phyloP scores from a whole-genome alignment of 1,140 invertebrate species.

The Eufriesea mexicana region DNA sequence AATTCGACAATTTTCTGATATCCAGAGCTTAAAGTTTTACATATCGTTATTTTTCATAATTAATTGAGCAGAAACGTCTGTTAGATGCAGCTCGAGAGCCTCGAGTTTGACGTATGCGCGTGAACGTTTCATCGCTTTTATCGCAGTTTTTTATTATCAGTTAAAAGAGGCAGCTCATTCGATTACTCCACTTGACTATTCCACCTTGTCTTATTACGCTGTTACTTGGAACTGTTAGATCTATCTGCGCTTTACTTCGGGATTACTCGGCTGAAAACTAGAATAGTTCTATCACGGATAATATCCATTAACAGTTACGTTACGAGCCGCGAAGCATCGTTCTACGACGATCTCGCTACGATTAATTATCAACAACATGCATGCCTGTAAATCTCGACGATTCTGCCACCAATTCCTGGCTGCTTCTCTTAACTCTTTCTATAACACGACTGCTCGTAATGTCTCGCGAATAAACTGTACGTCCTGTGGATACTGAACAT shows the following conservation, averaged over 20 bases:
- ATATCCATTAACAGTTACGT: slow-evolving; percentile 53
- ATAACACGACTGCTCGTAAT: slow-evolving; percentile 28
- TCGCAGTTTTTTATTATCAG: slow-evolving; percentile 22
- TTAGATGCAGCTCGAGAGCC: background rate
- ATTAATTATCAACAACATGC: slow-evolving; percentile 52
- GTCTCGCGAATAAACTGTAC: slow-evolving; percentile 15
- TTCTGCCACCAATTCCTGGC: slow-evolving; percentile 32
- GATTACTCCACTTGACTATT: slow-evolving; percentile 47
- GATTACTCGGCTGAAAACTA: slow-evolving; percentile 51
- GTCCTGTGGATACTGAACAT: background rate
- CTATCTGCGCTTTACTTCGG: slow-evolving; percentile 50
- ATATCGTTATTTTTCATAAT: background rate
- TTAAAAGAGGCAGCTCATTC: slow-evolving; percentile 26
- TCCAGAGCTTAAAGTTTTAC: too few species aligned
- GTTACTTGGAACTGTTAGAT: slow-evolving; percentile 48
- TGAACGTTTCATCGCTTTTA: background rate
- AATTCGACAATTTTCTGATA: too few species aligned
- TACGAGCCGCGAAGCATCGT: slow-evolving; percentile 50
- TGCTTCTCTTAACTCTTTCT: slow-evolving; percentile 39
- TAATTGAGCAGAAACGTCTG: background rate
- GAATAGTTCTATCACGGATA: slow-evolving; percentile 52
- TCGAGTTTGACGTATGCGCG: background rate
- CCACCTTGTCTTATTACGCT: slow-evolving; percentile 48
- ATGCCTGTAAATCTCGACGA: slow-evolving; percentile 39
- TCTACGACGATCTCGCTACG: slow-evolving; percentile 46